Conservation (phyloP, 2,888 invertebrate species). For the Leptinotarsa rubiginosa region DNA sequence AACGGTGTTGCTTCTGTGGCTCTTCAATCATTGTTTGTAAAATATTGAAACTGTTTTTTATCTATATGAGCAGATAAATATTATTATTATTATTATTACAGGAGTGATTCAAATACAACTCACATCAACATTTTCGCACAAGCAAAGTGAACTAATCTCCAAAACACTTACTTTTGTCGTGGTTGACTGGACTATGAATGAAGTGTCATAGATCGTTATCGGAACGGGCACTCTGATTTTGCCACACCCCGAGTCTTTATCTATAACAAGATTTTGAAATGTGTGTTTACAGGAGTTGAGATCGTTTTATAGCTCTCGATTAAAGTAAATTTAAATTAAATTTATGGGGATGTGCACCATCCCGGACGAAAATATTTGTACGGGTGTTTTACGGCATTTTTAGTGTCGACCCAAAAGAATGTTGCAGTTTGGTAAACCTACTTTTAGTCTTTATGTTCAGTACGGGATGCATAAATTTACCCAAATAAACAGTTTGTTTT, state of each 20-base stretch:
- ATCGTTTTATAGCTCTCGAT: constrained; percentile 13
- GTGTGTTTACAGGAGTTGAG: constrained; percentile 29
- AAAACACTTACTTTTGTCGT: not conserved
- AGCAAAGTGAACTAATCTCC: no score
- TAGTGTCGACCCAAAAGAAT: constrained; percentile 7
- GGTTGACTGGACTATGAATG: not conserved
- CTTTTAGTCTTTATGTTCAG: not conserved
- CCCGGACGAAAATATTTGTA: constrained; percentile 25
- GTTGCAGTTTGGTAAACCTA: constrained; percentile 9
- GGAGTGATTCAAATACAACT: no score
- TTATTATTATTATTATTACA: no score
- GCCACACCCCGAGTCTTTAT: constrained; percentile 36
- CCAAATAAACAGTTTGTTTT: not conserved
- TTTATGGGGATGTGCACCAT: constrained; percentile 11
- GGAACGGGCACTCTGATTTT: constrained; percentile 1
- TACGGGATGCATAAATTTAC: not conserved
- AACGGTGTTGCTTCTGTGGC: no score
- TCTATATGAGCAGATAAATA: no score
- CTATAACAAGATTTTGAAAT: constrained; percentile 34
- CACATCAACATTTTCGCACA: no score
- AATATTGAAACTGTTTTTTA: no score
- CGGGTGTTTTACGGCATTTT: constrained; percentile 24
- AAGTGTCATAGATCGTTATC: not conserved
- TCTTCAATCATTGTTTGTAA: no score
- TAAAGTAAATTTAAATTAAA: constrained; percentile 30